These are phyloP conservation scores for Brenthis hecate DNA, from an alignment of 2,888 invertebrate species.

Conservation along the genomic window DNA sequence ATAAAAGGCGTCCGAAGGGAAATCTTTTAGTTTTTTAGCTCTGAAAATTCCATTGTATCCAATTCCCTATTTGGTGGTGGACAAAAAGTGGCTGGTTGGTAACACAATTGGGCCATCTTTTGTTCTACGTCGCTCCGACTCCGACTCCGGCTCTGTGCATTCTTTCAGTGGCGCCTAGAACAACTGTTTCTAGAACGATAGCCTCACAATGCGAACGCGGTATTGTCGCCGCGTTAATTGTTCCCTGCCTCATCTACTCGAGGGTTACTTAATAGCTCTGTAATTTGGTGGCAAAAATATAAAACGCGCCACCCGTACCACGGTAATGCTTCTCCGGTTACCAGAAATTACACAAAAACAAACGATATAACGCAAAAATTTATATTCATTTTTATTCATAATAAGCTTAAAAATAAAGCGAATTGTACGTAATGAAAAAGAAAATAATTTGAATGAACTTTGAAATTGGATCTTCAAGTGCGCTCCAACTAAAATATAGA, in stretches of 20 bases:
- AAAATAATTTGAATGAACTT: constrained; percentile 44
- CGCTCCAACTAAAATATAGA: constrained; percentile 65
- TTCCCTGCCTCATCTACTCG: constrained; percentile 61
- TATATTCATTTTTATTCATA: constrained; percentile 34
- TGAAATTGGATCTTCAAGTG: constrained; percentile 56
- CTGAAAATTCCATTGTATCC: constrained; percentile 53
- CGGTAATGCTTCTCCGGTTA: constrained; percentile 27
- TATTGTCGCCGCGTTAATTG: constrained; percentile 67
- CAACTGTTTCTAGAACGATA: constrained; percentile 67
- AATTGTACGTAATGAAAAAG: constrained; percentile 40
- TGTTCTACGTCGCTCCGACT: constrained; percentile 49
- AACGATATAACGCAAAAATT: constrained; percentile 32
- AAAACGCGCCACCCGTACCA: constrained; percentile 25
- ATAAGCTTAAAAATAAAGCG: constrained; percentile 37
- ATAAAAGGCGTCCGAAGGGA: constrained; percentile 38
- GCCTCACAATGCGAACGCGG: constrained; percentile 59
- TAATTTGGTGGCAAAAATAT: constrained; percentile 49
- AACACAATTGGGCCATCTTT: constrained; percentile 65
- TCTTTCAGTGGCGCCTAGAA: constrained; percentile 58
- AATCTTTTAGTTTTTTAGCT: constrained; percentile 41
- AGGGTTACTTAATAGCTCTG: constrained; percentile 59
- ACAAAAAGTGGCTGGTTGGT: constrained; percentile 58
- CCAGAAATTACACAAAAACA: constrained; percentile 31
- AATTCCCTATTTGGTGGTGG: constrained; percentile 56
- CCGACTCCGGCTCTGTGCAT: constrained; percentile 47